Conservation (phyloP, 2,888 invertebrate species). For the Myopa tessellatipennis region DNA sequence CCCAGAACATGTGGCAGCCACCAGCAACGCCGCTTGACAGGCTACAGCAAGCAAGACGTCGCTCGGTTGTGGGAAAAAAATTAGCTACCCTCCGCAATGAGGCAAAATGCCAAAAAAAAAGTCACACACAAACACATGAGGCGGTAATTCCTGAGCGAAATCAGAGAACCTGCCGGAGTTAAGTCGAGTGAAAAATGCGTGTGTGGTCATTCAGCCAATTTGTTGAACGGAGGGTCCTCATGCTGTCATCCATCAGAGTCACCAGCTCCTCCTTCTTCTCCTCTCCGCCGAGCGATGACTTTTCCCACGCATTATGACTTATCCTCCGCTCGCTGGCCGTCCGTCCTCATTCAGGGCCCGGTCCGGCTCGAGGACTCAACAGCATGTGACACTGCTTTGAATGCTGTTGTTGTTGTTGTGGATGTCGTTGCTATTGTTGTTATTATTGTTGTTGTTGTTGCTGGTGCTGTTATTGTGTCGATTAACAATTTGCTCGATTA, state of each 20-base stretch:
- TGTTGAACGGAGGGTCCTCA: neutral
- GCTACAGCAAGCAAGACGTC: neutral
- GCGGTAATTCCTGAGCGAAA: constrained; percentile 4
- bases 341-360: neutral
- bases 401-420: neutral
- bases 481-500: constrained; percentile 35
- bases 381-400: neutral
- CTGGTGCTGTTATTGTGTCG: neutral
- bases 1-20: constrained; percentile 3
- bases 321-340: neutral
- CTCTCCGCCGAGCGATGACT: neutral
- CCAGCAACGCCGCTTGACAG: neutral
- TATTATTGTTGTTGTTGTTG: neutral
- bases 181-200: constrained; percentile 10
- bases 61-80: neutral
- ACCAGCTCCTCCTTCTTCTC: neutral
- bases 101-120: neutral
- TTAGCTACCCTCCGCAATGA: neutral
- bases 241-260: neutral
- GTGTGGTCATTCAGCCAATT: constrained; percentile 27
- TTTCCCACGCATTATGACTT: constrained; percentile 31
- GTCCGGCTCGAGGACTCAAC: neutral
- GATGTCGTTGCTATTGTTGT: neutral
- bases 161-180: neutral
- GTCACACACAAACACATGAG: neutral